Conservation (phyloP, 2,797 vertebrate species). For the Gobionotothen gibberifrons region DNA sequence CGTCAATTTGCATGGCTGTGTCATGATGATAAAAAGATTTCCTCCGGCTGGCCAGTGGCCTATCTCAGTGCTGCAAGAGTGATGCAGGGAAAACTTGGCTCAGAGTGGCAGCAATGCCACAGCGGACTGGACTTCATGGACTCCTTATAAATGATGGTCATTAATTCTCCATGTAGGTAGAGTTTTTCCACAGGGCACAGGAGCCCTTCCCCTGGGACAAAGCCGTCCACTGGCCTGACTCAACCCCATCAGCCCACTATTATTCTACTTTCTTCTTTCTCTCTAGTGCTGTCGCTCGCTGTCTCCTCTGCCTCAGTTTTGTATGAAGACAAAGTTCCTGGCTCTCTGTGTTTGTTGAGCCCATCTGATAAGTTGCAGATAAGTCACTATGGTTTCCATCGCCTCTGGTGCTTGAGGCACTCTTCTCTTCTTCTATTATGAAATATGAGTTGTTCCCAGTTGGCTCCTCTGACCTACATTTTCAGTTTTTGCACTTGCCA, state of each 20-base stretch:
- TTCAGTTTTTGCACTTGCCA: constrained; percentile 56
- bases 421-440: constrained; percentile 49
- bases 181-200: constrained; percentile 53
- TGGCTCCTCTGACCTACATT: constrained; percentile 68
- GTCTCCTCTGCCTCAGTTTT: constrained; percentile 38
- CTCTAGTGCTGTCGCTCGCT: constrained; percentile 8
- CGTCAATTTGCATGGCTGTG: constrained; percentile 68
- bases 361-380: constrained; percentile 75
- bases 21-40: constrained; percentile 75
- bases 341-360: constrained; percentile 52
- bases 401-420: constrained; percentile 59
- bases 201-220: constrained; percentile 55
- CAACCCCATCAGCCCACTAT: constrained; percentile 53
- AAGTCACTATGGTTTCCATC: constrained; percentile 66
- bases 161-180: constrained; percentile 75
- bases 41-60: constrained; percentile 66
- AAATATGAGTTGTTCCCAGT: constrained; percentile 59
- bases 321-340: constrained; percentile 54
- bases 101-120: constrained; percentile 64
- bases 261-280: constrained; percentile 13
- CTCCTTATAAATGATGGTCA: constrained; percentile 77
- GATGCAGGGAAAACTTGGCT: constrained; percentile 69
- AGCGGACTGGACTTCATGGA: constrained; percentile 64
- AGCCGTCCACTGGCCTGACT: constrained; percentile 36
- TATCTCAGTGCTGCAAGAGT: constrained; percentile 62